Percentiles rank a stretch among this genome's conserved stretches.
phyloP scores from a whole-genome alignment of 2,797 vertebrate genomes.

The Stomatorhinus walkeri region DNA sequence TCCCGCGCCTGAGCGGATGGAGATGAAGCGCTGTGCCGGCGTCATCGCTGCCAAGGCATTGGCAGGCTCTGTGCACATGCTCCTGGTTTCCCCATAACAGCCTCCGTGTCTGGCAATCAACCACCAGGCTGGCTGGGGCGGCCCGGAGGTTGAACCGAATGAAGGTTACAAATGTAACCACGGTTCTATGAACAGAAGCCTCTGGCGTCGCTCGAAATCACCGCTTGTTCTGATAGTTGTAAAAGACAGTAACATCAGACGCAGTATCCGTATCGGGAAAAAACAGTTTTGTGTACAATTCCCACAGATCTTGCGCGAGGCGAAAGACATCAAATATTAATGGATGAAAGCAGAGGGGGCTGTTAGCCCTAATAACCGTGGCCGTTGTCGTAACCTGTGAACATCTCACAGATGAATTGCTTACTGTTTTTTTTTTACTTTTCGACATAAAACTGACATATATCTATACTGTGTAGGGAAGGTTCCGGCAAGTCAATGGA shows the following conservation, averaged over 20 bases:
- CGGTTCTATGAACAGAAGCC: conserved; percentile 8
- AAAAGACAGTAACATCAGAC: neutral
- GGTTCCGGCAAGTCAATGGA: neutral
- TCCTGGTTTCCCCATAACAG: neutral
- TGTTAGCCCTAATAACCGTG: neutral
- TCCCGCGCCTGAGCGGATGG: neutral
- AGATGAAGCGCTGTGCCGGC: neutral
- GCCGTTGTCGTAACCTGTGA: conserved; percentile 14
- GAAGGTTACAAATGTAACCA: conserved; percentile 15
- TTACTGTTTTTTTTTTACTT: conserved; percentile 1
- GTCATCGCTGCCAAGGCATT: neutral
- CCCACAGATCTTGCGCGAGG: conserved; percentile 15
- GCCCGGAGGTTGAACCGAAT: conserved; percentile 13
- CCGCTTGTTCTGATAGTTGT: conserved; percentile 8
- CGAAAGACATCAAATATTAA: conserved; percentile 15
- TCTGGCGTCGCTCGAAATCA: conserved; percentile 14
- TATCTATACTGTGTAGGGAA: conserved; percentile 6
- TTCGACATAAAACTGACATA: conserved; percentile 13
- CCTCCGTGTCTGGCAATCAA: conserved; percentile 16
- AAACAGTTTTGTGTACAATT: conserved; percentile 17
- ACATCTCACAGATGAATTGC: conserved; percentile 16
- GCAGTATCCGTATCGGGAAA: neutral
- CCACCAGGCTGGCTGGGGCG: neutral
- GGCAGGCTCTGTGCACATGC: neutral
- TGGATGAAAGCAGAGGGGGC: neutral